phyloP scores from a whole-genome alignment of 2,113 vertebrate genomes.

The Salminus brasiliensis region DNA sequence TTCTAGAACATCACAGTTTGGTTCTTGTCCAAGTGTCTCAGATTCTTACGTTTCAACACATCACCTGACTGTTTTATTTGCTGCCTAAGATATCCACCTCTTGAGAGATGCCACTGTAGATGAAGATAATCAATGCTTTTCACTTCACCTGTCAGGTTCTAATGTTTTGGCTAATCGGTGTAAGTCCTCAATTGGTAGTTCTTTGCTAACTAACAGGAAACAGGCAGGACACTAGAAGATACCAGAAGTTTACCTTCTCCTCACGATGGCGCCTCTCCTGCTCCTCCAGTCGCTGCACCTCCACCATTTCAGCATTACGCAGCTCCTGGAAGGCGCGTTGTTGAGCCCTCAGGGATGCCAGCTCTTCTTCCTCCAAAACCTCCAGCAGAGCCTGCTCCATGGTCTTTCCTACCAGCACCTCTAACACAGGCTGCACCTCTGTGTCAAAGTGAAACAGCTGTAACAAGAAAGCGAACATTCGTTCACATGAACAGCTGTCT shows the following conservation, averaged over 20 bases:
- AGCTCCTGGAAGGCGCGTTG: constrained; percentile 79
- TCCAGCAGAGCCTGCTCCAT: constrained; percentile 92
- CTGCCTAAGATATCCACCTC: no score
- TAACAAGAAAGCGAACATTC: constrained; percentile 22
- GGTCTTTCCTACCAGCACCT: constrained; percentile 91
- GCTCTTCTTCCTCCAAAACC: constrained; percentile 94
- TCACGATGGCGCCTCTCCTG: constrained; percentile 81
- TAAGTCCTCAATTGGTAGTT: no score
- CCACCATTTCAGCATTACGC: constrained; percentile 82
- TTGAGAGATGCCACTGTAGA: no score
- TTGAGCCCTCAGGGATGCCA: constrained; percentile 77
- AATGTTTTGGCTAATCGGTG: no score
- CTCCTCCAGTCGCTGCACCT: constrained; percentile 88
- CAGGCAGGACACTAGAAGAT: no score
- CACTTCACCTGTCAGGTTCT: no score
- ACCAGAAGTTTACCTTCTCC: constrained; percentile 84
- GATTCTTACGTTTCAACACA: no score
- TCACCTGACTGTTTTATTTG: no score
- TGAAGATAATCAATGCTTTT: no score
- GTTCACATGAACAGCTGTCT: neutral
- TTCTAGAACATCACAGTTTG: no score
- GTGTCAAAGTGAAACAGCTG: constrained; percentile 95
- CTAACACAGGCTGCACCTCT: constrained; percentile 88
- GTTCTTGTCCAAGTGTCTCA: no score
- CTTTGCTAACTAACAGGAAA: no score